Conservation (phyloP, 2,888 invertebrate species). For the Drosophila kuntzei region DNA sequence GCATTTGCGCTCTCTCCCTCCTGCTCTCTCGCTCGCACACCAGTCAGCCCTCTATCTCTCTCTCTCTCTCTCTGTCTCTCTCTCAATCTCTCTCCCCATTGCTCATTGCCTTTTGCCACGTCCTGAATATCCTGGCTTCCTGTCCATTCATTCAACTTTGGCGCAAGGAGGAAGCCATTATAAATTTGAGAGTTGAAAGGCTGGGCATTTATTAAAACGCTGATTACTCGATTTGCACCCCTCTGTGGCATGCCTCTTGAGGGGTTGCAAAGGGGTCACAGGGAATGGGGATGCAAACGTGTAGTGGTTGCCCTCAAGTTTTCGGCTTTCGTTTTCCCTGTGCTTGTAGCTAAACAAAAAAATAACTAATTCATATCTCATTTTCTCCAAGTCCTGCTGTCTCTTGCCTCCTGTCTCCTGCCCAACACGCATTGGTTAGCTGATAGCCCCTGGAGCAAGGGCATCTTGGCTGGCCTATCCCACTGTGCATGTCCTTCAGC, state of each 20-base stretch:
- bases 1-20: slow-evolving; percentile 58
- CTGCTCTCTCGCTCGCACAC: slow-evolving; percentile 31
- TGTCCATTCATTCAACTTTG: slow-evolving; percentile 41
- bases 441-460: slow-evolving; percentile 24
- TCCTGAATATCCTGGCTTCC: slow-evolving; percentile 44
- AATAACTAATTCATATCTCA: slow-evolving; percentile 58
- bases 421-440: slow-evolving; percentile 11
- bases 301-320: slow-evolving; percentile 5
- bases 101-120: slow-evolving; percentile 10
- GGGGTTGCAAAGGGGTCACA: slow-evolving; percentile 1
- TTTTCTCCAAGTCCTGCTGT: slow-evolving; percentile 12
- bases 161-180: slow-evolving; percentile 70
- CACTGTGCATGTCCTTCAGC: slow-evolving; percentile 15
- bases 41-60: slow-evolving; percentile 31
- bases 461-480: neutral
- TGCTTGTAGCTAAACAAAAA: slow-evolving; percentile 30
- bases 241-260: slow-evolving; percentile 24
- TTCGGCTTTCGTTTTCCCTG: neutral
- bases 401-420: neutral
- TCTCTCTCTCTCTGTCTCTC: slow-evolving; percentile 26
- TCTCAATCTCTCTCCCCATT: neutral
- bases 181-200: slow-evolving; percentile 46
- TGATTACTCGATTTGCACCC: slow-evolving; percentile 68
- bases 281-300: neutral
- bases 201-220: slow-evolving; percentile 64